Percentiles rank a stretch among this genome's conserved stretches.
Evolutionary conservation across 1,140 invertebrate species (phyloP).

Genomic region (Palaemon carinicauda): DNA sequence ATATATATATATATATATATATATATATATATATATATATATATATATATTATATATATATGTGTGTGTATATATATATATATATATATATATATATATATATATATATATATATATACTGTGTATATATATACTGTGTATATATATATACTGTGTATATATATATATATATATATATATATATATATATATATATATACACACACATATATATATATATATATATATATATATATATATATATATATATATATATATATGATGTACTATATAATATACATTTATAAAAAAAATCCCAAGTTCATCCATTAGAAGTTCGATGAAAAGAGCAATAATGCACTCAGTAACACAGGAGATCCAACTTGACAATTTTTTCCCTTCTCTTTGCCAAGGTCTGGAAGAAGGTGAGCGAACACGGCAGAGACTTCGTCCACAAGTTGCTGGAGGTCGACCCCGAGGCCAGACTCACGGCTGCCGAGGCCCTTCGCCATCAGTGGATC

Average conservation of each 20-base stretch:
- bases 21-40: neutral
- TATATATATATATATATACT: neutral
- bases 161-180: neutral
- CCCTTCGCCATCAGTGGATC: slow-evolving; percentile 30
- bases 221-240: neutral
- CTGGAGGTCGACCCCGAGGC: slow-evolving; percentile 13
- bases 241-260: neutral
- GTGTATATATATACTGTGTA: neutral
- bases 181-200: neutral
- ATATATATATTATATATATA: neutral
- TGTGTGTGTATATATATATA: neutral
- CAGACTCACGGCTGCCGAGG: slow-evolving; percentile 16
- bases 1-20: neutral
- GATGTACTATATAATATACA: no score
- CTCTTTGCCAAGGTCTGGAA: slow-evolving; percentile 4
- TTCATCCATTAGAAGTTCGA: no score
- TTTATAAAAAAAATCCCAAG: no score
- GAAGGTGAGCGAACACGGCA: slow-evolving; percentile 23
- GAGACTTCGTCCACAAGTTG: slow-evolving; percentile 3
- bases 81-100: neutral
- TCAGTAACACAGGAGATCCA: no score
- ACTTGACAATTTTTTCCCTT: neutral
- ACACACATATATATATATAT: neutral
- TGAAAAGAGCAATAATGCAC: no score
- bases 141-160: neutral